phyloP scores from a whole-genome alignment of 2,888 invertebrate species.

The Xanthorhoe designata region DNA sequence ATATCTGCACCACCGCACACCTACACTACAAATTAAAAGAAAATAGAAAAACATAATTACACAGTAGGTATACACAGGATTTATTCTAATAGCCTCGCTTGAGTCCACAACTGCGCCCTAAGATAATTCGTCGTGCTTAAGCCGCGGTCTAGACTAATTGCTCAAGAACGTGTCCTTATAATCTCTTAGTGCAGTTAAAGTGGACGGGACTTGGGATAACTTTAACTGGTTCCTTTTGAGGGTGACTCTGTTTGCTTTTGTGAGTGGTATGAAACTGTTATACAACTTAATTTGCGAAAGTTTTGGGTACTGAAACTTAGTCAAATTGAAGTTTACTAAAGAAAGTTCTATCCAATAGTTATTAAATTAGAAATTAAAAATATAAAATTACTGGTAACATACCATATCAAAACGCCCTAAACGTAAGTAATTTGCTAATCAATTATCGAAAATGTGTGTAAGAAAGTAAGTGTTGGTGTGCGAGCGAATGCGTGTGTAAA shows the following conservation, averaged over 20 bases:
- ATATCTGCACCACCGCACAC: too few relatives aligned
- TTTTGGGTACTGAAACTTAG: neutral
- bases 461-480: too few relatives aligned
- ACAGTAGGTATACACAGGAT: neutral
- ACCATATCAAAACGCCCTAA: too few relatives aligned
- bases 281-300: neutral
- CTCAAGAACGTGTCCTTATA: conserved; percentile 16
- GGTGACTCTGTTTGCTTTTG: conserved; percentile 1
- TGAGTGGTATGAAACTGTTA: neutral
- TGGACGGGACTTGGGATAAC: conserved; percentile 18
- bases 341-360: too few relatives aligned
- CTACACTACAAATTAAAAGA: too few relatives aligned
- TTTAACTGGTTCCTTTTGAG: conserved; percentile 19
- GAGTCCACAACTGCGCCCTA: conserved; percentile 14
- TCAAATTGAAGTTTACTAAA: too few relatives aligned
- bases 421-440: too few relatives aligned
- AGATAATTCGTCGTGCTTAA: conserved; percentile 32
- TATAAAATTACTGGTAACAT: too few relatives aligned
- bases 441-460: too few relatives aligned
- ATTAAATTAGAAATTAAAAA: too few relatives aligned
- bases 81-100: conserved; percentile 3
- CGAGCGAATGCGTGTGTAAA: too few relatives aligned
- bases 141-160: conserved; percentile 31
- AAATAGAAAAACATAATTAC: neutral
- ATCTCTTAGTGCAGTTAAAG: conserved; percentile 19